Evolutionary conservation across 1,140 invertebrate species (phyloP), one percentile per base, ranked within the genome.

Genomic region (Fopius arisanus): DNA sequence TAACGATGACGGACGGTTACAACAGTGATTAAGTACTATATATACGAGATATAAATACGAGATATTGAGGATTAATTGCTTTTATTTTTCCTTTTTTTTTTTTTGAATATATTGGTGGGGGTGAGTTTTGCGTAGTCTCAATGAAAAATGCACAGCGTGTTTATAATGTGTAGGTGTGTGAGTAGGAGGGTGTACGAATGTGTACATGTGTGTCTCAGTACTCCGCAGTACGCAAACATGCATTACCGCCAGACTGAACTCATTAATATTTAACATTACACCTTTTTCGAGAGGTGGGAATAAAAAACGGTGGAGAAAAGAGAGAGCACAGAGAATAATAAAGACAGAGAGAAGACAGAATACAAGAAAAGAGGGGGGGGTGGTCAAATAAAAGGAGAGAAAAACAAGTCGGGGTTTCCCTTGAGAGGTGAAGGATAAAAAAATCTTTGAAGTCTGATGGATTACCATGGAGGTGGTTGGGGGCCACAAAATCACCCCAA

Each of bases 401-500:
- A 67, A 70, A 37, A 40, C 26, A 41, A 48, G 10, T 65, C 19
- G 29, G 65, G 26, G 19, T 12, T 59, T 28, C 21, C 23, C 28
- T 26, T 31, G 69, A 68, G 43, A 43, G 16, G 51, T 2, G 29
- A 48, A 29, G 33, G 33, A n/a, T n/a, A n/a, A 37, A 19, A 43
- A 70, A 41, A 51, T 37, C 31, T 43, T 67, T 74, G 37, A 19
- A 16, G 31, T 75, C 26, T 77, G 37, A 86, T 87, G 85, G 85
- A 87, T 84, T 82, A 83, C 66, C 86, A 86, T 70, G 78, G 77
- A 71, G 77, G 80, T 40, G 81, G 81, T 72, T 86, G 85, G 86
- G 72, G 77, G 63, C 70, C 81, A 75, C 84, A 85, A 81, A 82
- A 82, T 82, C 82, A 84, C 76, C 77, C 75, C 16, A 69, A 72